phyloP scores from a whole-genome alignment of 2,888 invertebrate species.

The Stratiomys singularior region DNA sequence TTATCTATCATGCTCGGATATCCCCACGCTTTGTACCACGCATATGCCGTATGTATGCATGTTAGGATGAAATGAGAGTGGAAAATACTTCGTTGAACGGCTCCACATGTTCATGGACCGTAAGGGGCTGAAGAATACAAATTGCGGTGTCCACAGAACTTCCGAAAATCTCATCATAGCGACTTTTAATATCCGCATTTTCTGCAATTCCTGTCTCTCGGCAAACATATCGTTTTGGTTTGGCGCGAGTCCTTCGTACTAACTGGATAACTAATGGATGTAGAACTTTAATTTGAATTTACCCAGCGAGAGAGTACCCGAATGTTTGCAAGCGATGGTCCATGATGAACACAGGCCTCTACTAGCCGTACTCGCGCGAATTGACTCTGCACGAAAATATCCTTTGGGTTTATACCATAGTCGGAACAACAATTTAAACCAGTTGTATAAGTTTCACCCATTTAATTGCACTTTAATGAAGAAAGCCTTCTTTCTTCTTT shows the following conservation, averaged over 20 bases:
- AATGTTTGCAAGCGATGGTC: no score
- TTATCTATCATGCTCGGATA: not conserved
- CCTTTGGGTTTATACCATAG: no score
- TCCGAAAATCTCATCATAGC: slow-evolving; percentile 46
- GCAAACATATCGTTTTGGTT: slow-evolving; percentile 32
- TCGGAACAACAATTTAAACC: no score
- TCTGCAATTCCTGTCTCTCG: slow-evolving; percentile 49
- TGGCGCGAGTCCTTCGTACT: slow-evolving; percentile 6
- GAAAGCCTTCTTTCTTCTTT: no score
- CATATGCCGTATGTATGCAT: not conserved
- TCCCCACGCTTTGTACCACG: not conserved
- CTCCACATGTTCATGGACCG: not conserved
- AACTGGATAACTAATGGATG: slow-evolving; percentile 20
- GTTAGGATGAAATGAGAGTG: not conserved
- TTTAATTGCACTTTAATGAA: no score
- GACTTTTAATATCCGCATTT: slow-evolving; percentile 51
- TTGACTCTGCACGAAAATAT: no score
- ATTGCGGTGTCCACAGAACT: slow-evolving; percentile 42
- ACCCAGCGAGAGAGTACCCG: not conserved
- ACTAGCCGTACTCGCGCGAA: no score
- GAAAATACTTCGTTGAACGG: not conserved
- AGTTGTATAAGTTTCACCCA: no score
- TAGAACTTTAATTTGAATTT: slow-evolving; percentile 3
- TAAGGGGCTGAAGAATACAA: slow-evolving; percentile 14
- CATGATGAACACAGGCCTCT: no score